phyloP scores from a whole-genome alignment of 2,113 vertebrate genomes.

The Solea solea region DNA sequence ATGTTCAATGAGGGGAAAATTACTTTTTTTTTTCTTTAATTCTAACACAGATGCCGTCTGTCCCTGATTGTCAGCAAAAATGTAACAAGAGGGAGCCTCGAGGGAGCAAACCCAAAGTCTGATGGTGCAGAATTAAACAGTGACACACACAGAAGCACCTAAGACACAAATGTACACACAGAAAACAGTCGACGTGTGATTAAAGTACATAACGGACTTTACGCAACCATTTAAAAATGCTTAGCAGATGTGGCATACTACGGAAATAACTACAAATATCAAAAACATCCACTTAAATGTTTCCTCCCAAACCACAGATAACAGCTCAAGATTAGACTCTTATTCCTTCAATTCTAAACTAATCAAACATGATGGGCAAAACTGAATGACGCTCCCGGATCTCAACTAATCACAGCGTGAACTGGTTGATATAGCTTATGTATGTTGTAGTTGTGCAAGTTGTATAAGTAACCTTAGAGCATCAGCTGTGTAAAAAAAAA shows the following conservation, averaged over 20 bases:
- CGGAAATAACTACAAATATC: conserved; percentile 11
- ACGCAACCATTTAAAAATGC: conserved; percentile 32
- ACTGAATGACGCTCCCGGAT: conserved; percentile 50
- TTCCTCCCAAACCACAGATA: conserved; percentile 21
- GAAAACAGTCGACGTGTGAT: conserved; percentile 13
- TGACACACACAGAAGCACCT: conserved; percentile 57
- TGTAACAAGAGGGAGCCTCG: conserved; percentile 70
- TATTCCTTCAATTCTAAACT: conserved; percentile 17
- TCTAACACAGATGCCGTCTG: conserved; percentile 83
- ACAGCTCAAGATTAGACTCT: conserved; percentile 12
- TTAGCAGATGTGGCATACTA: conserved; percentile 6
- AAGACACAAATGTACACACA: conserved; percentile 18
- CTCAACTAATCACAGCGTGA: conserved; percentile 31
- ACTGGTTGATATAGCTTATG: conserved; percentile 67
- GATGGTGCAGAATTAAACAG: conserved; percentile 35
- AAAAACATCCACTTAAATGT: conserved; percentile 4
- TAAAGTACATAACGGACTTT: conserved; percentile 24
- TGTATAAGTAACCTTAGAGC: conserved; percentile 46
- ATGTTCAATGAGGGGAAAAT: conserved; percentile 86
- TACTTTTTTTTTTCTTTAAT: conserved; percentile 84
- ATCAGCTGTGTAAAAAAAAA: conserved; percentile 15
- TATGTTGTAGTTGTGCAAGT: conserved; percentile 66
- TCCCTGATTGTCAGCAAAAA: conserved; percentile 93
- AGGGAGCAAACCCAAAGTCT: conserved; percentile 25
- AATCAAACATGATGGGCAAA: conserved; percentile 26